A percentile compares a stretch with the other conserved stretches of the same genome.
phyloP scores from a whole-genome alignment of 2,113 vertebrate genomes.

The Oryzias curvinotus region DNA sequence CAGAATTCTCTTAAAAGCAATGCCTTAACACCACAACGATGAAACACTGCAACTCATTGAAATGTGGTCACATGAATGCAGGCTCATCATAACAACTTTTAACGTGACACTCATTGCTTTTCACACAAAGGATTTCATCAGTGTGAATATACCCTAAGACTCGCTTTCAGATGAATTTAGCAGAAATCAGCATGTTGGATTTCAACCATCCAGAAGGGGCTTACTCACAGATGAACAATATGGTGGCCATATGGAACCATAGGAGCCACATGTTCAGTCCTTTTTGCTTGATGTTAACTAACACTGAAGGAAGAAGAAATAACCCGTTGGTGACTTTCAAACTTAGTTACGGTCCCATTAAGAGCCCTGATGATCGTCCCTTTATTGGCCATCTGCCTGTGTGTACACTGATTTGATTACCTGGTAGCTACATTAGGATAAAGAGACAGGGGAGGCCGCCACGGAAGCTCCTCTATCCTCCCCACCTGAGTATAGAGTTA shows the following conservation, averaged over 20 bases:
- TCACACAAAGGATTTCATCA: no score
- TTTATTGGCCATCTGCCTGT: constrained; percentile 71
- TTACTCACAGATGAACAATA: not conserved
- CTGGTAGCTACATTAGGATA: constrained; percentile 70
- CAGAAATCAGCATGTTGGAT: constrained; percentile 11
- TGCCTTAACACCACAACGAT: no score
- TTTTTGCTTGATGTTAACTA: constrained; percentile 8
- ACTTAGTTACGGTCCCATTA: constrained; percentile 29
- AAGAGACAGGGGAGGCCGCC: constrained; percentile 51
- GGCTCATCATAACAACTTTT: no score
- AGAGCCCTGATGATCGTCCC: constrained; percentile 26
- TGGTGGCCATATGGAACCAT: constrained; percentile 11
- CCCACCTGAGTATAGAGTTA: constrained; percentile 65
- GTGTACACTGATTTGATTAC: constrained; percentile 68
- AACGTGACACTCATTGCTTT: no score
- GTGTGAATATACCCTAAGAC: not conserved
- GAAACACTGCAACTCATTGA: no score
- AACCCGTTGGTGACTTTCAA: constrained; percentile 27
- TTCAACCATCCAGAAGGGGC: not conserved
- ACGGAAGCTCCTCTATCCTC: constrained; percentile 57
- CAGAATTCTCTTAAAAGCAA: no score
- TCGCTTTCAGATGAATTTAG: not conserved
- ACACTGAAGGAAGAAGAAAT: constrained; percentile 11
- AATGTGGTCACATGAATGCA: no score
- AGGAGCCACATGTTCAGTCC: constrained; percentile 11